Evolutionary conservation across 2,888 invertebrate species (phyloP), one percentile per base, ranked within the genome.

Genomic region (Thymelicus acteon): DNA sequence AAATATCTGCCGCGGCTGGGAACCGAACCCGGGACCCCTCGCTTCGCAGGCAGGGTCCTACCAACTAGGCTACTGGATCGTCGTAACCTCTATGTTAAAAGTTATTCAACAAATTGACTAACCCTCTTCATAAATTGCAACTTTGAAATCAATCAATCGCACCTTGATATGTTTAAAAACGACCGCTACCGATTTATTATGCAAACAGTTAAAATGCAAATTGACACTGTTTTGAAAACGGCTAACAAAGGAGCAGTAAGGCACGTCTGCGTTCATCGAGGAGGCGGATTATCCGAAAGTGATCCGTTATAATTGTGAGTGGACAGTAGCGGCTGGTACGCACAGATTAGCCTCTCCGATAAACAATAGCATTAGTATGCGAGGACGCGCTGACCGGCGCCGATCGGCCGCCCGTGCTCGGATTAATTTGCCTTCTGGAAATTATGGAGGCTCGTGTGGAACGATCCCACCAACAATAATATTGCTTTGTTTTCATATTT

Each of bases 331-430:
- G 93, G 91, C 93, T 93, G 93, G 90, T 86, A 89, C 90, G 92
- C 91, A 89, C 89, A 93, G 93, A 93, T 93, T 93, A 93, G 92
- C 89, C 91, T 90, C 90, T 91, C 91, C 92, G 93, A 93, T 93
- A 93, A 93, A 93, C 93, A 93, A 93, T 91, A 90, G 92, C 91
- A 93, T 93, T 93, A 92, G 93, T 93, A 93, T 93, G 93, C 92
- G 90, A 84, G 88, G 90, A 90, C 89, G 89, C 86, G 79, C 84
- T 87, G 92, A 92, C 92, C 92, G 92, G 87, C 90, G 87, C 81
- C 88, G 92, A 91, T 88, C 92, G 90, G 88, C 87, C 91, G 89
- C 89, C 87, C 92, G 90, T 91, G 93, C 69, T 58, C 63, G 69
- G 69, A 69, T 71, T 93, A 93, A 93, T 93, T 92, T 92, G 91